Base-by-base conservation (phyloP, 2,113 vertebrate genomes). In the Protobothrops mucrosquamatus region DNA sequence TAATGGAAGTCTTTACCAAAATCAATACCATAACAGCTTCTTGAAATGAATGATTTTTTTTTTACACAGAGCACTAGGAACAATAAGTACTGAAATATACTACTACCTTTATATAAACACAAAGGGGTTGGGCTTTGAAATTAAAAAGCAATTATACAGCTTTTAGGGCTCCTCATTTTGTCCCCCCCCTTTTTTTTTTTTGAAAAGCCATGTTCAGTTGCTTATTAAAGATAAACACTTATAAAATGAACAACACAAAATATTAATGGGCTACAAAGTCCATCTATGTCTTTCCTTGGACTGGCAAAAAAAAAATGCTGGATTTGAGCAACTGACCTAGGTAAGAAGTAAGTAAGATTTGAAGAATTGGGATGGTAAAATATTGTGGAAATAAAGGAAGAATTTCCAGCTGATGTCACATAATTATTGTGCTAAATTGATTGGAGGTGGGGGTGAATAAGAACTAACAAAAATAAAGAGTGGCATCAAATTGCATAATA, bases 11-110 rank as follows among this genome's bases (percentile, higher is more conserved):
- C 98, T 98, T 98, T 98, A 98, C 98, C 97, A 97, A 97, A 97
- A 98, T 98, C 98, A 98, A 98, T 98, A 98, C 98, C 98, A 97
- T 98, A 98, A 98, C 98, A 97, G 98, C 98, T 98, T 98, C 97
- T 98, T 98, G 98, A 98, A 98, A 98, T 98, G 98, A 98, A 98
- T 96, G 97, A 97, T 97, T 97, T 98, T 97, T 97, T 98, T 98
- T 97, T 97, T 6, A 98, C 97, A 97, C 96, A 94, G 96, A 97
- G 97, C 94, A 95, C 96, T 96, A 96, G 96, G 96, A 98, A 98
- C 98, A 98, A 97, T 98, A 98, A 97, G 96, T 95, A 96, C 97
- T 96, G 97, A 97, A 97, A 98, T 97, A 97, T 94, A 95, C 97
- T 97, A 98, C 97, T 97, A 98, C 97, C 97, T 98, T 98, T 97